These are phyloP conservation scores for Acipenser oxyrinchus DNA, from an alignment of 2,797 vertebrate genomes.

Conservation along the genomic window DNA sequence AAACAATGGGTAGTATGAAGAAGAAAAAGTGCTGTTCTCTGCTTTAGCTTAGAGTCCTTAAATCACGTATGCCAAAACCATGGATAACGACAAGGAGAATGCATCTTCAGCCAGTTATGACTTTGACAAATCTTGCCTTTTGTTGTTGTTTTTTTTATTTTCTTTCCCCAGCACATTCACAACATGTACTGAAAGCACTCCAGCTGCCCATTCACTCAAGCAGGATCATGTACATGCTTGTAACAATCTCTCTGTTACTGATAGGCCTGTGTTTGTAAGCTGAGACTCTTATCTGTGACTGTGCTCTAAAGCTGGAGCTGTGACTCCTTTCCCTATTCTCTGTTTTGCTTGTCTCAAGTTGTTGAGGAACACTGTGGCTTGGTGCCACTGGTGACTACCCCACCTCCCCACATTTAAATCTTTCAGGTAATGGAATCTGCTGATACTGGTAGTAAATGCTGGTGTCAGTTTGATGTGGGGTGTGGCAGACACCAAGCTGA, in stretches of 20 bases:
- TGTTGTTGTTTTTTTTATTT: conserved; percentile 4
- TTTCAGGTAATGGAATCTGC: conserved; percentile 68
- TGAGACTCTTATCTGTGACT: conserved; percentile 55
- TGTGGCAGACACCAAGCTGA: conserved; percentile 42
- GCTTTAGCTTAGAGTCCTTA: conserved; percentile 22
- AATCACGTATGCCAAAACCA: conserved; percentile 26
- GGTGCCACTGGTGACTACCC: conserved; percentile 42
- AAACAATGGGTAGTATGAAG: conserved; percentile 17
- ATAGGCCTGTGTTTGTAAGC: conserved; percentile 40
- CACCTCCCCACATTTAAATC: conserved; percentile 20
- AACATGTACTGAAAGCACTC: conserved; percentile 35
- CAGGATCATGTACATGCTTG: conserved; percentile 23
- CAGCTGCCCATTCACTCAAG: conserved; percentile 28
- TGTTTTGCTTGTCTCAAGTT: conserved; percentile 35
- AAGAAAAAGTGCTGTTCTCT: conserved; percentile 25
- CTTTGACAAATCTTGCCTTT: not conserved
- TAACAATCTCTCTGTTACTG: conserved; percentile 25
- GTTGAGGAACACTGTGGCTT: conserved; percentile 51
- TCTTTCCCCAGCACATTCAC: not conserved
- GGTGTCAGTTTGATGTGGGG: conserved; percentile 47
- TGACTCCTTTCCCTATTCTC: conserved; percentile 24
- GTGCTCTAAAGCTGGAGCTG: conserved; percentile 37
- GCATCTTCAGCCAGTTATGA: conserved; percentile 1
- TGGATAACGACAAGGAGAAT: conserved; percentile 12
- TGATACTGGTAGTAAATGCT: conserved; percentile 43